Percentiles rank a stretch among this genome's conserved stretches.
Evolutionary conservation across 2,888 invertebrate species (phyloP).

Genomic region (Anthrax anthrax): DNA sequence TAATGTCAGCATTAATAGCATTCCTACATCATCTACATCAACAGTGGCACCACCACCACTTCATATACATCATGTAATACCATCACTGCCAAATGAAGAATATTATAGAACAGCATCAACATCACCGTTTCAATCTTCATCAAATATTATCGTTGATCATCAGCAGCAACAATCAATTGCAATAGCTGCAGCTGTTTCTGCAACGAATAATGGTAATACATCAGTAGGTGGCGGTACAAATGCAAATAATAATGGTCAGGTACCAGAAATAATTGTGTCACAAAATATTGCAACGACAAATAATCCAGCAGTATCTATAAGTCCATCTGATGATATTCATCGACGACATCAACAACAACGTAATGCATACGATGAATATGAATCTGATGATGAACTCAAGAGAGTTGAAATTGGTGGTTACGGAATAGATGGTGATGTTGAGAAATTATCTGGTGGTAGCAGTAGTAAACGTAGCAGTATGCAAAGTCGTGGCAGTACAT

Average conservation of each 20-base stretch:
- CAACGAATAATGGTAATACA: constrained; percentile 10
- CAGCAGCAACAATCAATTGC: constrained; percentile 3
- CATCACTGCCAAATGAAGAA: constrained; percentile 30
- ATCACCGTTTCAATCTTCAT: constrained; percentile 42
- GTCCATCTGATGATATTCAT: constrained; percentile 34
- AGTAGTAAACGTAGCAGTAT: constrained; percentile 83
- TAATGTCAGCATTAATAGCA: constrained; percentile 6
- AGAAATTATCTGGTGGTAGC: constrained; percentile 62
- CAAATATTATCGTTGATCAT: constrained; percentile 10
- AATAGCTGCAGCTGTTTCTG: constrained; percentile 10
- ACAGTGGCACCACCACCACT: constrained; percentile 15
- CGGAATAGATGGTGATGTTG: constrained; percentile 54
- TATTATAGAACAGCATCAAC: constrained; percentile 43
- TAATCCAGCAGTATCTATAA: constrained; percentile 9
- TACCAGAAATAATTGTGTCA: constrained; percentile 29
- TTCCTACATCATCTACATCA: not conserved
- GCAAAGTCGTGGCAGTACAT: constrained; percentile 83
- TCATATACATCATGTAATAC: constrained; percentile 29
- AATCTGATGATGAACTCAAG: constrained; percentile 80
- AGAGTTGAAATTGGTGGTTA: constrained; percentile 63
- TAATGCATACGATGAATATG: constrained; percentile 66
- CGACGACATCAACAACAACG: constrained; percentile 30
- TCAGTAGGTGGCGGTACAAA: constrained; percentile 10
- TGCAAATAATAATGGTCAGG: constrained; percentile 14
- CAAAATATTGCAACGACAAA: constrained; percentile 17